Percentiles rank a stretch among this genome's conserved stretches.
These are phyloP conservation scores for Netelia fuscicornis DNA, from an alignment of 2,888 invertebrate species.

Conservation along the genomic window DNA sequence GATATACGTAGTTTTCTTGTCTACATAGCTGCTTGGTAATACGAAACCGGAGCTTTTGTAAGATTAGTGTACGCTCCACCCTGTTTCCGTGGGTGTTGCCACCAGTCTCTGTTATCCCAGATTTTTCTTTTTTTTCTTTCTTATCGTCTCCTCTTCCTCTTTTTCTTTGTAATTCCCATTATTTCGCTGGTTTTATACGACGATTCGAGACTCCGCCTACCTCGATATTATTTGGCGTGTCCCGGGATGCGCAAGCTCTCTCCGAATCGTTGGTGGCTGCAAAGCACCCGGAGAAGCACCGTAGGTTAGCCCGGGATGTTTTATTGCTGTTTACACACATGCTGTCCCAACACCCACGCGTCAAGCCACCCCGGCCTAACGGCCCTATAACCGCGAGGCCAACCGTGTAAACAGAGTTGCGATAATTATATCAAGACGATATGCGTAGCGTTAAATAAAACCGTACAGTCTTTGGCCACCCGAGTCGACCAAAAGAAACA, in stretches of 20 bases:
- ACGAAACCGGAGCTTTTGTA: conserved; percentile 15
- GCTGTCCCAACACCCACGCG: conserved; percentile 79
- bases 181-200: conserved; percentile 18
- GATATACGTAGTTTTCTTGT: conserved; percentile 20
- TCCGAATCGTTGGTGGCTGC: conserved; percentile 21
- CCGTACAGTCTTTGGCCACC: conserved; percentile 12
- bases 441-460: conserved; percentile 17
- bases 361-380: conserved; percentile 44
- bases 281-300: conserved; percentile 22
- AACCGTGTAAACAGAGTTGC: conserved; percentile 79
- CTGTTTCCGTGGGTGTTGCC: conserved; percentile 38
- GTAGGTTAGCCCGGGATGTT: conserved; percentile 71
- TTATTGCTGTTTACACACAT: conserved; percentile 83
- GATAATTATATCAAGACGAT: conserved; percentile 79
- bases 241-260: conserved; percentile 10
- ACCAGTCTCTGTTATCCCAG: not conserved
- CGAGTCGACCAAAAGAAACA: not conserved
- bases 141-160: not conserved
- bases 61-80: conserved; percentile 41
- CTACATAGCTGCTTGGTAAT: conserved; percentile 6
- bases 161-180: conserved; percentile 10
- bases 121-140: not conserved
- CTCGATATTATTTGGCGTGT: conserved; percentile 10
- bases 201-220: conserved; percentile 46
- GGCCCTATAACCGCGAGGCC: conserved; percentile 76